Percentiles rank a stretch among this genome's conserved stretches.
These are phyloP conservation scores for Aphodius sticticus DNA, from an alignment of 2,888 invertebrate genomes.

Conservation along the genomic window DNA sequence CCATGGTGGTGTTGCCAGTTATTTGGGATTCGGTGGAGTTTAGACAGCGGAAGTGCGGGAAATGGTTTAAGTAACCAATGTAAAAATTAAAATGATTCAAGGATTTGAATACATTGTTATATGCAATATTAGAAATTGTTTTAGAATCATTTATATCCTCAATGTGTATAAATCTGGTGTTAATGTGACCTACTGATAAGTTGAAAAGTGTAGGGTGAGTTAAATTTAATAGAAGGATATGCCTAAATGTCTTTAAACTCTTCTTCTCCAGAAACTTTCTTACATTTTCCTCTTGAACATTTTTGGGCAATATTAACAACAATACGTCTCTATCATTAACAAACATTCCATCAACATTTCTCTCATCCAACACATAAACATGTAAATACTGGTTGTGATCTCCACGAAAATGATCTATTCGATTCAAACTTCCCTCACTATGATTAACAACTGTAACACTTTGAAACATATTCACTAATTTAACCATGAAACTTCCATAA, in stretches of 20 bases:
- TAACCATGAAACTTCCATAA: neutral
- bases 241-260: neutral
- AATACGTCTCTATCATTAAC: neutral
- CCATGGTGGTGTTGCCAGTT: conserved; percentile 18
- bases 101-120: neutral
- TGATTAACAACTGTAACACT: neutral
- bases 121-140: neutral
- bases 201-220: neutral
- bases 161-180: neutral
- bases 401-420: neutral
- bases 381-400: neutral
- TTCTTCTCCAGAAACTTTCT: neutral
- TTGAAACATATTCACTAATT: neutral
- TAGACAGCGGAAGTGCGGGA: conserved; percentile 41
- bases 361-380: neutral
- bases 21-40: neutral
- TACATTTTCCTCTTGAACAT: neutral
- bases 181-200: neutral
- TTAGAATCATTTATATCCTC: neutral
- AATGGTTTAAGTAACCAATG: conserved; percentile 39
- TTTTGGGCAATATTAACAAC: neutral
- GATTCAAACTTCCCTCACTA: neutral
- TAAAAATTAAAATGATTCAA: neutral
- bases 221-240: neutral
- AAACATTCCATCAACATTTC: neutral